phyloP scores from a whole-genome alignment of 2,113 vertebrate species.

The Proteles cristata region DNA sequence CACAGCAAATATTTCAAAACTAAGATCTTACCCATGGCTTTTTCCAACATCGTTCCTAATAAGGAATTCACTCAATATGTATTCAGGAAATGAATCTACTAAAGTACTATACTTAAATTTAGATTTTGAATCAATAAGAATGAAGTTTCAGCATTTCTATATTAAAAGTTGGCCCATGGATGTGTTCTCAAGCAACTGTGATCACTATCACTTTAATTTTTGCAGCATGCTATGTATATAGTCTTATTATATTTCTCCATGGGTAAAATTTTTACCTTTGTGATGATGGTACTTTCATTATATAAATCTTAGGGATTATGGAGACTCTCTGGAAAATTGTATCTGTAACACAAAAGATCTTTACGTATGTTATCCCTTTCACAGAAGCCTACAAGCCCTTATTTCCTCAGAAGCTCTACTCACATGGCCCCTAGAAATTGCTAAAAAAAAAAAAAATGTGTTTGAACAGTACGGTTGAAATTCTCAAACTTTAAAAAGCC shows the following conservation, averaged over 20 bases:
- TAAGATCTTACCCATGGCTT: background rate
- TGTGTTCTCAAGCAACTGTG: background rate
- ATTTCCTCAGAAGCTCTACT: background rate
- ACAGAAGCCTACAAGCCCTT: background rate
- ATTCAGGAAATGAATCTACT: constrained; percentile 44
- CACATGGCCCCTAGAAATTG: background rate
- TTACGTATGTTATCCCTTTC: background rate
- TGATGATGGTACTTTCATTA: background rate
- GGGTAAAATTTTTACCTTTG: background rate
- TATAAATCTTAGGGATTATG: background rate
- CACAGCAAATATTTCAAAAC: constrained; percentile 40
- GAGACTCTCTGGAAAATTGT: background rate
- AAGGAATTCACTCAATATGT: background rate
- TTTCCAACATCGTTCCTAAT: background rate
- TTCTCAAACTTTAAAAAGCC: background rate
- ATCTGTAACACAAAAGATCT: background rate
- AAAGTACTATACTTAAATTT: constrained; percentile 37
- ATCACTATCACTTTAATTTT: constrained; percentile 11
- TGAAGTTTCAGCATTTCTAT: constrained; percentile 26
- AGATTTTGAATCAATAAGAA: constrained; percentile 17
- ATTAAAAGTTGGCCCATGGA: background rate
- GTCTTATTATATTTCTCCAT: background rate
- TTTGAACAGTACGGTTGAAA: constrained; percentile 22
- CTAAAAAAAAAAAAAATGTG: background rate
- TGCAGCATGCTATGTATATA: background rate